Base-by-base conservation (phyloP, 2,888 invertebrate species). In the Bembecia ichneumoniformis region DNA sequence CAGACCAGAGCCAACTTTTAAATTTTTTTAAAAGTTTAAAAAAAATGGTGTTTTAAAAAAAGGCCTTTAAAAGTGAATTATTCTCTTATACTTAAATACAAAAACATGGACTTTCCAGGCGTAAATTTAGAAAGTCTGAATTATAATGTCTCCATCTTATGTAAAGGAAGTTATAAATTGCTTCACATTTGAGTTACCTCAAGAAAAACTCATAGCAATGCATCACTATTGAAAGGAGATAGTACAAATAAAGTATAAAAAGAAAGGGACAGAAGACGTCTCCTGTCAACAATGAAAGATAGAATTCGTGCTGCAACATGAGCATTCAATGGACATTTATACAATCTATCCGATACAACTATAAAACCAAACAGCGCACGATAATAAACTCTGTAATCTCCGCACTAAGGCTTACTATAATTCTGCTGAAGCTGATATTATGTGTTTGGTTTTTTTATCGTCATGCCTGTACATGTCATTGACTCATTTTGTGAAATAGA, bases 231-330 rank as follows among this genome's bases (percentile, higher is more conserved):
- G 14, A 14, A 7, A 46, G n/a, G 15, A 11, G 34, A 48, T 11
- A 48, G 34, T 35, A 46, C 35, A 17, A 49, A 49, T 28, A 34
- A 14, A 40, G 34, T 28, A 48, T 36, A 47, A 48, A 51, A 46
- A 35, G 51, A 63, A 54, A 54, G 59, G 57, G 62, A 65, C 45
- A 50, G 55, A 53, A 49, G 52, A 61, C 57, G 65, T 71, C 66
- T 70, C 70, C 64, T 77, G 71, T 75, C 77, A 74, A 77, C 77
- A 79, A 75, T 77, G 71, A 77, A 69, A 69, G 68, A 75, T 72
- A 72, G 66, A 67, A 68, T 70, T 71, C 76, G 71, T 72, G 75
- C 69, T 67, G 71, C 75, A 75, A 78, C 74, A 71, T 77, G 77
- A 76, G 67, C 71, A 72, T 67, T 78, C 71, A 78, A 80, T 79